Evolutionary conservation across 2,888 invertebrate genomes (phyloP), one percentile per base, ranked within the genome.

Genomic region (Apomyelois bistriatella): DNA sequence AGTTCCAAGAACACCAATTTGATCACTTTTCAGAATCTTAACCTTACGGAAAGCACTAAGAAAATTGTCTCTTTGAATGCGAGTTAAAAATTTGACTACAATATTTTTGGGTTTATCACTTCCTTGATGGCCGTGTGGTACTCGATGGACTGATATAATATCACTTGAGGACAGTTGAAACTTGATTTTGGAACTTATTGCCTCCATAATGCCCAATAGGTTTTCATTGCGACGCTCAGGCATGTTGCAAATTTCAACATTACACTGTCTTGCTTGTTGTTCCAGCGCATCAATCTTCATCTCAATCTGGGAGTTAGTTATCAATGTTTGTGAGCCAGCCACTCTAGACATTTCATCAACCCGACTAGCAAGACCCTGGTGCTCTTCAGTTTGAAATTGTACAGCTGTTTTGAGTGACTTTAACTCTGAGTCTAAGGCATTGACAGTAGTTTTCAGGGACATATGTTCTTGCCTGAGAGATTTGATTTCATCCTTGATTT

Each of bases 151-250:
- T 1, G 53, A 42, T 0, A 54, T 35, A 40, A 54, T 54, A 32
- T 54, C 54, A 1, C 41, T 5, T 1, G 32, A 1, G 0, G 36
- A 28, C 4, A 54, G 35, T 10, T 51, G 48, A 9, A 15, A 32
- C 22, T 54, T 51, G 1, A 54, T 48, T 3, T 32, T 22, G 6
- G 40, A 9, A 38, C 51, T 40, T 1, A 54, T 30, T 6, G n/a
- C 1, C 3, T 47, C 48, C 1, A 51, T 1, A n/a, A 54, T 48
- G 40, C 30, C 32, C 9, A 47, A 13, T 0, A 54, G 41, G 32
- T 54, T 50, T 17, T 54, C 54, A 4, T 46, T 40, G 16, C 54
- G 54, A 15, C 54, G 49, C 22, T 54, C 54, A 5, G 50, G 50
- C 6, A 54, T n/a, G 32, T 54, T 54, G 6, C 13, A 46, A n/a